phyloP scores from a whole-genome alignment of 2,113 vertebrate species.

The Tragelaphus buxtoni region DNA sequence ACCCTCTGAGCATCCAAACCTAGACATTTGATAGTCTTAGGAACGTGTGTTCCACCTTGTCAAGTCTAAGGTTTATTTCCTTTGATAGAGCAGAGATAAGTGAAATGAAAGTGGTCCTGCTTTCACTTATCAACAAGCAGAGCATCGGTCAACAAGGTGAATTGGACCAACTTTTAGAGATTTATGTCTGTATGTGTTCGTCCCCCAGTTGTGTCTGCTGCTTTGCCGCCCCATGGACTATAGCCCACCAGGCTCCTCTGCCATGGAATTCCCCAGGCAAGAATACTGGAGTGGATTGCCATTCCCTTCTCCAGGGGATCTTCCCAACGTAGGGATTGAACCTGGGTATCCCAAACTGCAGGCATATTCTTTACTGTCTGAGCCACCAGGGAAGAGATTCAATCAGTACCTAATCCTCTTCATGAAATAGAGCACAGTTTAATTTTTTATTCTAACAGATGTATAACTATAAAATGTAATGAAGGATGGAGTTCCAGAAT shows the following conservation, averaged over 20 bases:
- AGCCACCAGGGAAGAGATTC: neutral
- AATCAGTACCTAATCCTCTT: neutral
- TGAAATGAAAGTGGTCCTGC: neutral
- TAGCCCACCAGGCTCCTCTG: neutral
- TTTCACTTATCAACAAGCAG: neutral
- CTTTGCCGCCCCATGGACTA: neutral
- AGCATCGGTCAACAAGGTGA: neutral
- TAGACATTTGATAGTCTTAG: too few relatives aligned
- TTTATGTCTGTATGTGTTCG: neutral
- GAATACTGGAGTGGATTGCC: neutral
- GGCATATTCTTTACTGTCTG: neutral
- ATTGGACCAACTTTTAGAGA: neutral
- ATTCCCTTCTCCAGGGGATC: neutral
- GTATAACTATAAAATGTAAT: neutral
- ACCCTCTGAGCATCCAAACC: fast-evolving
- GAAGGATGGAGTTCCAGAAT: neutral
- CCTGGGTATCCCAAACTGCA: neutral
- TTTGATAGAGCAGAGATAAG: neutral
- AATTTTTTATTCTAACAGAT: neutral
- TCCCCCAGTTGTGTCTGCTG: neutral
- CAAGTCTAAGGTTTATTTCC: neutral
- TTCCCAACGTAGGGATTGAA: neutral
- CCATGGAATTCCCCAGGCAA: neutral
- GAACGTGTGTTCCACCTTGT: too few relatives aligned
- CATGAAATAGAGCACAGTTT: neutral